Percentiles rank a stretch among this genome's conserved stretches.
Conservation (phyloP, 2,888 invertebrate genomes). For the Rutpela maculata region DNA sequence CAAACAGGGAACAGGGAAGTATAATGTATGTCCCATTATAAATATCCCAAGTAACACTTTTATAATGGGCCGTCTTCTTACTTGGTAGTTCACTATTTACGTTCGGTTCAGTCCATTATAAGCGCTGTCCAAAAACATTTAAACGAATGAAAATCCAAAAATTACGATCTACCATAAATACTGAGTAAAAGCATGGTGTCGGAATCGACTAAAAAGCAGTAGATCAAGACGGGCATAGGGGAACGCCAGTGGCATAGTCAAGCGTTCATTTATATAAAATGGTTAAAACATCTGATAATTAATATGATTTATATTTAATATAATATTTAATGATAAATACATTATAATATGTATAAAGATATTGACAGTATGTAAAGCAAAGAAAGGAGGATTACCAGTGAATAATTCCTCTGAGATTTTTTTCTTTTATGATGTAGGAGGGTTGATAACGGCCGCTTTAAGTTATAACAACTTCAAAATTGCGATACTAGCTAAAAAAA, state of each 20-base stretch:
- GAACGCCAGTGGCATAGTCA: slow-evolving; percentile 29
- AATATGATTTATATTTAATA: too few relatives aligned
- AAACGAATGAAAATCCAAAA: slow-evolving; percentile 63
- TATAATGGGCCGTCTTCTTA: slow-evolving; percentile 29
- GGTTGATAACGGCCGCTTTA: too few relatives aligned
- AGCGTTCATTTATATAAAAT: too few relatives aligned
- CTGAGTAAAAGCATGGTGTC: slow-evolving; percentile 54
- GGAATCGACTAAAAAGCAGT: slow-evolving; percentile 37
- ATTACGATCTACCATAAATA: slow-evolving; percentile 66
- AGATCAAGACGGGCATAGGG: slow-evolving; percentile 37
- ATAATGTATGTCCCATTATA: slow-evolving; percentile 24
- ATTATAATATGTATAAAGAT: too few relatives aligned
- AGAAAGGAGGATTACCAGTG: too few relatives aligned
- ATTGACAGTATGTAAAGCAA: too few relatives aligned
- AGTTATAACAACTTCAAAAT: too few relatives aligned
- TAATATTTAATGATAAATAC: too few relatives aligned
- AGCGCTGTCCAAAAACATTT: slow-evolving; percentile 58
- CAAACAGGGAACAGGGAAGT: background rate
- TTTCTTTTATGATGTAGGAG: too few relatives aligned
- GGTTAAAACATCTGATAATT: too few relatives aligned
- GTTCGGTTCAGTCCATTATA: slow-evolving; percentile 58
- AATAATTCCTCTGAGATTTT: too few relatives aligned
- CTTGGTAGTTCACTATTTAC: slow-evolving; percentile 35
- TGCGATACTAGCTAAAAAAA: too few relatives aligned
- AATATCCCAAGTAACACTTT: slow-evolving; percentile 14